Evolutionary conservation across 2,888 invertebrate genomes (phyloP), one percentile per base, ranked within the genome.

Genomic region (Apamea epomidion): DNA sequence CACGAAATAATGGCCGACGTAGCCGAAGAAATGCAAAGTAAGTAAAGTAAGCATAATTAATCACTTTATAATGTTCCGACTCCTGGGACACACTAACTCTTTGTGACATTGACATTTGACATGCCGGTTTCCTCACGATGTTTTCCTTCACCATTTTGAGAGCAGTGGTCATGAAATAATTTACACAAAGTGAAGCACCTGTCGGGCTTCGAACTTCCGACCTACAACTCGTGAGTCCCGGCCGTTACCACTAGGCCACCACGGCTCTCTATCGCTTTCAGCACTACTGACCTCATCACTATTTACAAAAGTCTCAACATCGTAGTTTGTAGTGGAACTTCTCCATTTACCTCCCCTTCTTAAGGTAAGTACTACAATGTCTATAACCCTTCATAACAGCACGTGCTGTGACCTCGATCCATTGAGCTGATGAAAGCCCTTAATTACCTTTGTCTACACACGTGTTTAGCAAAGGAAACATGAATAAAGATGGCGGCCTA

Each of bases 361-460:
- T 42, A 62, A 45, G 0, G 69, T 73, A 29, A 80, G 72, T 73
- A 83, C 78, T 81, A 84, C 72, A 81, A 79, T 81, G 81, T 82
- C 79, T 81, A 86, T 82, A 87, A 82, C 76, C 88, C 84, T 82
- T 87, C 79, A 83, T 82, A 67, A 78, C 74, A 91, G 89, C 94
- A 94, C 94, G 94, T 92, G 92, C 89, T 82, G 85, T 90, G 92
- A 93, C 94, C 94, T 95, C 92, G 93, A 86, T 89, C 88, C 81
- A 84, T 91, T 93, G 90, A 91, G 85, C 84, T 89, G 83, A 84
- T 78, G 85, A 93, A 93, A 88, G 91, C 89, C 89, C 87, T 93
- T 95, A 95, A 95, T 95, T 95, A 94, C 92, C 91, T 93, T 95
- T 94, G 95, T 95, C 91, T 94, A 91, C 88, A 90, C 95, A 95